phyloP scores from a whole-genome alignment of 2,888 invertebrate species.

The Thecophora atra region DNA sequence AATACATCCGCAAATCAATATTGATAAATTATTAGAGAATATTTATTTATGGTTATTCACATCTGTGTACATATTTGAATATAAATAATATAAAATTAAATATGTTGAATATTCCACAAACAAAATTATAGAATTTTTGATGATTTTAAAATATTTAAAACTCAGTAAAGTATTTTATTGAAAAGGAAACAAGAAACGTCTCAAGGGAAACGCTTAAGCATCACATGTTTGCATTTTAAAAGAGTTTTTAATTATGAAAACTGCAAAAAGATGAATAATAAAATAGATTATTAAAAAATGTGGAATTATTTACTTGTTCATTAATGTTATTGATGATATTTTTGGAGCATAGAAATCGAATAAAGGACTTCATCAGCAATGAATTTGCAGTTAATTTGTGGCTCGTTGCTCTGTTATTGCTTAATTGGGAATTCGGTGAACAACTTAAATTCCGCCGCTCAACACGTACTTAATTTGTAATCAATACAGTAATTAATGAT shows the following conservation, averaged over 20 bases:
- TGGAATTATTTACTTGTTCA: no score
- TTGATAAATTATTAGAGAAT: not conserved
- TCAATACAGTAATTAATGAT: constrained; percentile 31
- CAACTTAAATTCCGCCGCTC: not conserved
- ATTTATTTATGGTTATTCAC: not conserved
- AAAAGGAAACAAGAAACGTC: no score
- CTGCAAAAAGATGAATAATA: no score
- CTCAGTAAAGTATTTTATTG: not conserved
- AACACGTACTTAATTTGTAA: constrained; percentile 15
- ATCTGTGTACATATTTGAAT: not conserved
- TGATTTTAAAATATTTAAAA: not conserved
- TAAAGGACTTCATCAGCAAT: not conserved
- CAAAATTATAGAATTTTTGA: not conserved
- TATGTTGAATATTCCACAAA: no score
- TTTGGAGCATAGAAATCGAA: not conserved
- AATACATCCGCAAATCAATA: not conserved
- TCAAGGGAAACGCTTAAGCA: no score
- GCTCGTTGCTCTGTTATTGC: not conserved
- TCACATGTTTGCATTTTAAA: no score
- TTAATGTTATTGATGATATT: no score
- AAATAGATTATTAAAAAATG: no score
- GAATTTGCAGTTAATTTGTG: not conserved
- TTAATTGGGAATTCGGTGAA: not conserved
- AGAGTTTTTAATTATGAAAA: no score
- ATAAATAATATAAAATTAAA: no score